Evolutionary conservation across 2,888 invertebrate species (phyloP).

Genomic region (Xanthorhoe spadicearia): DNA sequence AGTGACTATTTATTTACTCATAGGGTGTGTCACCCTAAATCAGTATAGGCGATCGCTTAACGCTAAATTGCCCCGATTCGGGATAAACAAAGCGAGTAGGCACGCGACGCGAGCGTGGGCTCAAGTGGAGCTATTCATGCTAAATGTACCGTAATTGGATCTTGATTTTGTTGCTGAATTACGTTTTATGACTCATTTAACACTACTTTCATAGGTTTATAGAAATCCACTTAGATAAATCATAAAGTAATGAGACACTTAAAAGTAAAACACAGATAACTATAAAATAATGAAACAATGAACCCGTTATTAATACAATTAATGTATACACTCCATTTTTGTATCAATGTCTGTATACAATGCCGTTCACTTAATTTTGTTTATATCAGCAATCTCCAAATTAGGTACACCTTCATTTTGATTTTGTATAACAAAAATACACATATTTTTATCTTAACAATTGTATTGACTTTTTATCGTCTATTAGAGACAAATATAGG

Average conservation of each 20-base stretch:
- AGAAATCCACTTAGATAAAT: background rate
- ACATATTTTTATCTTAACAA: background rate
- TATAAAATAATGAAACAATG: too few species aligned
- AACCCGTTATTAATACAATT: too few species aligned
- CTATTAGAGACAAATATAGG: conserved; percentile 39
- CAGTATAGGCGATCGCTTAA: conserved; percentile 67
- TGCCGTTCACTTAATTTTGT: too few species aligned
- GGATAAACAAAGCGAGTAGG: conserved; percentile 71
- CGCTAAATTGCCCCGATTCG: conserved; percentile 77
- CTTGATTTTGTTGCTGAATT: conserved; percentile 68
- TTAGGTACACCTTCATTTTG: background rate
- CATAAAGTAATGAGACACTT: background rate
- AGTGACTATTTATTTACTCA: conserved; percentile 22
- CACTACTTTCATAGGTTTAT: conserved; percentile 17
- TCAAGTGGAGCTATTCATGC: conserved; percentile 65
- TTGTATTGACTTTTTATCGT: conserved; percentile 31
- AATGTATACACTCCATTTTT: too few species aligned
- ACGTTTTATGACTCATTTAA: conserved; percentile 54
- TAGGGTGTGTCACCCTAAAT: conserved; percentile 63
- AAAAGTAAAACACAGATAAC: too few species aligned
- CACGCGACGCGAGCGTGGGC: conserved; percentile 66
- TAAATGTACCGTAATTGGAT: conserved; percentile 80
- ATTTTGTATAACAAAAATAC: conserved; percentile 1
- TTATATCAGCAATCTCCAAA: too few species aligned
- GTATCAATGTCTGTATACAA: too few species aligned